Percentiles rank a stretch among this genome's conserved stretches.
Conservation (phyloP, 2,888 invertebrate genomes). For the Trissoscelio sp. region DNA sequence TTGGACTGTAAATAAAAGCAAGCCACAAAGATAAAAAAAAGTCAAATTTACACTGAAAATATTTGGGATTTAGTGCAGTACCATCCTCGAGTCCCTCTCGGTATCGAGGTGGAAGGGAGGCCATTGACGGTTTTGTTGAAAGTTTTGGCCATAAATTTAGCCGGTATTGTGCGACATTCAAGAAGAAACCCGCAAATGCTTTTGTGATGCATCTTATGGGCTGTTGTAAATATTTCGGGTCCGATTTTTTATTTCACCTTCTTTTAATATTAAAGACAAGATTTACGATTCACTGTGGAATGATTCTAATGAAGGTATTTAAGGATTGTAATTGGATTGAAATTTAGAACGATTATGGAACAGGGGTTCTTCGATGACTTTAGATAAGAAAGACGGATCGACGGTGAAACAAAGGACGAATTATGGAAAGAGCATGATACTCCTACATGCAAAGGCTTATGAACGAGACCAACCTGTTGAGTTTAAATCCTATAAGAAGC, state of each 20-base stretch:
- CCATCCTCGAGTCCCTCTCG: constrained; percentile 23
- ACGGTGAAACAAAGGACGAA: constrained; percentile 32
- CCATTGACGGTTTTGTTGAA: constrained; percentile 83
- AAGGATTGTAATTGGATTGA: not conserved
- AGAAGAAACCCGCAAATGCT: constrained; percentile 83
- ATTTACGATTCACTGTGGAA: constrained; percentile 27
- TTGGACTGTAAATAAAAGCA: constrained; percentile 67
- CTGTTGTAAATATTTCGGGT: constrained; percentile 79
- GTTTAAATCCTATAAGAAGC: constrained; percentile 79
- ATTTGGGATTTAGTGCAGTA: constrained; percentile 62
- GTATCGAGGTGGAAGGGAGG: constrained; percentile 50
- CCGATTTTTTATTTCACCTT: constrained; percentile 49
- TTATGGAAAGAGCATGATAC: constrained; percentile 30
- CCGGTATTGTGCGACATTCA: constrained; percentile 81
- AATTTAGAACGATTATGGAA: not conserved
- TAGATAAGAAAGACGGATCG: not conserved
- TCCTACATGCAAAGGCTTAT: constrained; percentile 30
- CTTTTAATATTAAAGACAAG: constrained; percentile 20
- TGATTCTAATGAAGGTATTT: too few species aligned
- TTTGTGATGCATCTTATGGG: constrained; percentile 82
- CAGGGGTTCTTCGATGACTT: not conserved
- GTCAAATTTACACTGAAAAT: constrained; percentile 68
- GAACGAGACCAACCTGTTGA: constrained; percentile 76
- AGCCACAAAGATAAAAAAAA: constrained; percentile 66
- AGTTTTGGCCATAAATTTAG: constrained; percentile 82